Evolutionary conservation across 2,113 vertebrate species (phyloP).

Genomic region (Petaurus breviceps): DNA sequence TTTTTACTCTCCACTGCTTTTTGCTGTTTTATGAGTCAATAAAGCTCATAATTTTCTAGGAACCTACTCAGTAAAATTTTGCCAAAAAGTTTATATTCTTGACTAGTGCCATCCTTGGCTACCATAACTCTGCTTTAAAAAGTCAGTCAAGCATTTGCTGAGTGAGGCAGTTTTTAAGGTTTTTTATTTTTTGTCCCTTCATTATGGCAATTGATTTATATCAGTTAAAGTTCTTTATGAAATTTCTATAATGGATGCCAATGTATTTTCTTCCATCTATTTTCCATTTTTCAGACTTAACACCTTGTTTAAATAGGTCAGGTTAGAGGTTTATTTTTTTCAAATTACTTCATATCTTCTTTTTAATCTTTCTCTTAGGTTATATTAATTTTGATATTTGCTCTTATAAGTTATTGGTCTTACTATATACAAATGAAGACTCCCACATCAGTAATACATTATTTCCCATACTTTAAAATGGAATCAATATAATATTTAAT

Average conservation of each 20-base stretch:
- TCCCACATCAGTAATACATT: not conserved
- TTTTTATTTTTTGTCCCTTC: not conserved
- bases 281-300: not conserved
- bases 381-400: not conserved
- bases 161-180: not conserved
- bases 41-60: not conserved
- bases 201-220: not conserved
- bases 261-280: not conserved
- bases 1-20: not conserved
- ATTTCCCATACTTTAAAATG: not conserved
- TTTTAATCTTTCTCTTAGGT: not conserved
- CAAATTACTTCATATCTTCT: not conserved
- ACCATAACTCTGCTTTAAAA: not conserved
- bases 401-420: not conserved
- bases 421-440: not conserved
- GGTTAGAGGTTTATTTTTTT: not conserved
- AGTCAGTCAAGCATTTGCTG: not conserved
- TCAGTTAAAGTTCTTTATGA: not conserved
- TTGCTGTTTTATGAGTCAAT: not conserved
- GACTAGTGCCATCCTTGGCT: not conserved
- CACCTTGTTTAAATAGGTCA: not conserved
- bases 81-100: constrained; percentile 3
- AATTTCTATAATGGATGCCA: not conserved
- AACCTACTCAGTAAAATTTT: not conserved
- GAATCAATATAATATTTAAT: not conserved